phyloP scores from a whole-genome alignment of 2,888 invertebrate species.

The Drosophila nr. perissopoda region DNA sequence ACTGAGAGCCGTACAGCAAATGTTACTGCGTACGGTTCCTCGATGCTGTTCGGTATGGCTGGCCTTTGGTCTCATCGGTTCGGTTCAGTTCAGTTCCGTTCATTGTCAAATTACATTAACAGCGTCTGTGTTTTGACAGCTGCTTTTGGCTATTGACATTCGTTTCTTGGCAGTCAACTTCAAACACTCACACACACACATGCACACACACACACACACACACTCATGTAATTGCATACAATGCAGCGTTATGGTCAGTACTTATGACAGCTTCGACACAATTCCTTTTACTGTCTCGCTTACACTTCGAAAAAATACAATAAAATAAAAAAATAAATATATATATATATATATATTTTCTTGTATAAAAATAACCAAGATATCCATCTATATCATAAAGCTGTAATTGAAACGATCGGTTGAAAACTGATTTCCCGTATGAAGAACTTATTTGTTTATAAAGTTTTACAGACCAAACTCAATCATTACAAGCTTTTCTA shows the following conservation, averaged over 20 bases:
- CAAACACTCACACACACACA: slow-evolving; percentile 15
- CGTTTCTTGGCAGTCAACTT: slow-evolving; percentile 53
- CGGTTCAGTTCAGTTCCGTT: slow-evolving; percentile 52
- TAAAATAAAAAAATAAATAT: not conserved
- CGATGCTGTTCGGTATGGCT: slow-evolving; percentile 16
- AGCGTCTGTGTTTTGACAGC: slow-evolving; percentile 77
- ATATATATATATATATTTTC: not conserved
- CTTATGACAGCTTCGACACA: slow-evolving; percentile 45
- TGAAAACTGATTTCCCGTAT: not conserved
- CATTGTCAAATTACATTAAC: slow-evolving; percentile 79
- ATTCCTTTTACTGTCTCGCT: slow-evolving; percentile 33
- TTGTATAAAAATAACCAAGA: not conserved
- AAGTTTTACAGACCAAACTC: not conserved
- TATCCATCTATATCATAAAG: not conserved
- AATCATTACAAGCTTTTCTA: not conserved
- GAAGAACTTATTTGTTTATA: not conserved
- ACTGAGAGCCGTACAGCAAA: not conserved
- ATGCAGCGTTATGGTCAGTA: slow-evolving; percentile 55
- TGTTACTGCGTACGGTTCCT: not conserved
- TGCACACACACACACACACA: slow-evolving; percentile 21
- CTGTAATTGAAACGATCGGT: not conserved
- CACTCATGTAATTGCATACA: slow-evolving; percentile 35
- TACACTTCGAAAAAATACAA: not conserved
- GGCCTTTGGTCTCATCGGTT: slow-evolving; percentile 49
- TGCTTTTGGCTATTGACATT: slow-evolving; percentile 75